A percentile compares a stretch with the other conserved stretches of the same genome.
Conservation (phyloP, 2,888 invertebrate species). For the Hoplodrina blanda region DNA sequence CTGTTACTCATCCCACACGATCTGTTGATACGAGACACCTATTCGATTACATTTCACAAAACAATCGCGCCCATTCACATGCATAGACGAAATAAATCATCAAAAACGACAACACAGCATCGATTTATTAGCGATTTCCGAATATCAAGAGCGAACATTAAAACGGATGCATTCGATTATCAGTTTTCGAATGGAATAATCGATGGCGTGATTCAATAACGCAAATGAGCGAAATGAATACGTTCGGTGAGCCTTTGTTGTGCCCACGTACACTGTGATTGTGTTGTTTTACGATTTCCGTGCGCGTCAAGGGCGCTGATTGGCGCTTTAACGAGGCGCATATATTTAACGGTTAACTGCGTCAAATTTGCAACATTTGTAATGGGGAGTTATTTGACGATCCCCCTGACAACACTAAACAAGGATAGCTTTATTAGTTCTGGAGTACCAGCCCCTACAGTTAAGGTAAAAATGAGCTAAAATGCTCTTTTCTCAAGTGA, state of each 20-base stretch:
- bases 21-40: slow-evolving; percentile 43
- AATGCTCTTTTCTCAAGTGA: slow-evolving; percentile 11
- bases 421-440: slow-evolving; percentile 45
- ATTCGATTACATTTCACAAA: slow-evolving; percentile 54
- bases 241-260: slow-evolving; percentile 68
- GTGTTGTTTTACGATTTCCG: slow-evolving; percentile 68
- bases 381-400: slow-evolving; percentile 58
- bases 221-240: slow-evolving; percentile 78
- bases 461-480: not conserved
- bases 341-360: slow-evolving; percentile 75
- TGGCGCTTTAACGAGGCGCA: slow-evolving; percentile 78
- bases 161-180: slow-evolving; percentile 79
- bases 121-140: slow-evolving; percentile 84
- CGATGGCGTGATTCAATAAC: slow-evolving; percentile 80
- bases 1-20: slow-evolving; percentile 35
- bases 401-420: slow-evolving; percentile 44
- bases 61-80: slow-evolving; percentile 62
- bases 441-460: not conserved
- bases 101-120: slow-evolving; percentile 74
- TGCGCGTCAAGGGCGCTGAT: slow-evolving; percentile 71
- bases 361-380: slow-evolving; percentile 63
- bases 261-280: slow-evolving; percentile 63
- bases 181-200: slow-evolving; percentile 77
- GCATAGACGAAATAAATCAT: slow-evolving; percentile 75
- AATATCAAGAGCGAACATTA: slow-evolving; percentile 76